Conservation (phyloP, 1,140 invertebrate genomes). For the Drosophila equinoxialis region DNA sequence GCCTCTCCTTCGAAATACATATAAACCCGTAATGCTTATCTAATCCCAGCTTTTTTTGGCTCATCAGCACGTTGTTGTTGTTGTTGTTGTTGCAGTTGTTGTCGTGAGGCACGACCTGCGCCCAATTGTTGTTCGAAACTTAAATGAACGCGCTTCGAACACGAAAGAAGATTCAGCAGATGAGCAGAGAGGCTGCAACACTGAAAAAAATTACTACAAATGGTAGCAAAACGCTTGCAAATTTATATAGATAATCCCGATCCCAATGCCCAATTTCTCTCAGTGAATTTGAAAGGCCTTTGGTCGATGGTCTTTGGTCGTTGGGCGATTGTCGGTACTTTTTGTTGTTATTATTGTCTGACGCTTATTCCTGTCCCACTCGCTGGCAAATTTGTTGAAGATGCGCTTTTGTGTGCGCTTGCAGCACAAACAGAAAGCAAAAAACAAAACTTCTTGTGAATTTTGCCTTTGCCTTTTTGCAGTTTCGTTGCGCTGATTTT, state of each 20-base stretch:
- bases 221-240: too few species aligned
- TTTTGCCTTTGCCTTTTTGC: slow-evolving; percentile 36
- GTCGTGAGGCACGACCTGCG: slow-evolving; percentile 78
- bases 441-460: too few species aligned
- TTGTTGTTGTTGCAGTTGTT: slow-evolving; percentile 29
- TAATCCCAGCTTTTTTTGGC: slow-evolving; percentile 65
- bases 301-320: slow-evolving; percentile 13
- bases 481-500: slow-evolving; percentile 70
- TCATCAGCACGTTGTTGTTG: slow-evolving; percentile 26
- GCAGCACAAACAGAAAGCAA: too few species aligned
- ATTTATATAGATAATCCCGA: too few species aligned
- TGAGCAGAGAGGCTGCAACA: too few species aligned
- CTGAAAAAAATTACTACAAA: too few species aligned
- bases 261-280: background rate
- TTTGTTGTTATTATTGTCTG: slow-evolving; percentile 42
- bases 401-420: slow-evolving; percentile 41
- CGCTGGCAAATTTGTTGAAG: slow-evolving; percentile 66
- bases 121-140: slow-evolving; percentile 75
- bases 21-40: slow-evolving; percentile 57
- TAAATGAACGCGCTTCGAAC: slow-evolving; percentile 78
- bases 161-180: slow-evolving; percentile 50
- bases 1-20: background rate
- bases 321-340: slow-evolving; percentile 44
- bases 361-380: too few species aligned
- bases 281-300: background rate